Conservation (phyloP, 1,140 invertebrate genomes). For the Sipha flava region DNA sequence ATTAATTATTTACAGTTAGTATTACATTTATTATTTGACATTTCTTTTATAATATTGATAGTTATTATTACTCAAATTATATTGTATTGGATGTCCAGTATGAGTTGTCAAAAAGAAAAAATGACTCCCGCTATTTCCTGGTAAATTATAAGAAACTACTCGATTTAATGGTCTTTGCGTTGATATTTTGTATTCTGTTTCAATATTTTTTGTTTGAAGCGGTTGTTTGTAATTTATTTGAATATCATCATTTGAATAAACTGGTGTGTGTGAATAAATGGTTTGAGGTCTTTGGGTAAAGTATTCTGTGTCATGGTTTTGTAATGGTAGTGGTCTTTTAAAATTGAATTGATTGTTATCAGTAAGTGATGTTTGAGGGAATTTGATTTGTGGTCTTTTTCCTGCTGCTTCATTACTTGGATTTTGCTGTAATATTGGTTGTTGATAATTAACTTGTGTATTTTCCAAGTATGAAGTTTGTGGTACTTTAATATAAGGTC, state of each 20-base stretch:
- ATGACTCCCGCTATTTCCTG: slow-evolving; percentile 58
- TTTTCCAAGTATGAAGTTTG: background rate
- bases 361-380: slow-evolving; percentile 42
- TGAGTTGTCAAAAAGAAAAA: slow-evolving; percentile 69
- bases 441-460: background rate
- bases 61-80: slow-evolving; percentile 24
- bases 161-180: slow-evolving; percentile 40
- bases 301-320: slow-evolving; percentile 18
- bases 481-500: background rate
- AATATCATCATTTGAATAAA: slow-evolving; percentile 43
- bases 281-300: slow-evolving; percentile 2
- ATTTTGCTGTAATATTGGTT: slow-evolving; percentile 2
- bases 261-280: background rate
- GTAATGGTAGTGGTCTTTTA: background rate
- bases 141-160: slow-evolving; percentile 58
- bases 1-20: too few relatives aligned
- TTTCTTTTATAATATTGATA: slow-evolving; percentile 13
- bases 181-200: slow-evolving; percentile 45
- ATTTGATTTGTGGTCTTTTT: background rate
- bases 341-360: slow-evolving; percentile 23
- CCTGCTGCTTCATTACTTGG: background rate
- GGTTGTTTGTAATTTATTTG: slow-evolving; percentile 49
- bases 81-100: slow-evolving; percentile 39
- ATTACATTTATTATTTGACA: slow-evolving; percentile 5
- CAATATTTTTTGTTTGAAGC: slow-evolving; percentile 46